phyloP scores from a whole-genome alignment of 37 sponge, comb jelly and placozoan species.

The Cliona cf. orientalis region DNA sequence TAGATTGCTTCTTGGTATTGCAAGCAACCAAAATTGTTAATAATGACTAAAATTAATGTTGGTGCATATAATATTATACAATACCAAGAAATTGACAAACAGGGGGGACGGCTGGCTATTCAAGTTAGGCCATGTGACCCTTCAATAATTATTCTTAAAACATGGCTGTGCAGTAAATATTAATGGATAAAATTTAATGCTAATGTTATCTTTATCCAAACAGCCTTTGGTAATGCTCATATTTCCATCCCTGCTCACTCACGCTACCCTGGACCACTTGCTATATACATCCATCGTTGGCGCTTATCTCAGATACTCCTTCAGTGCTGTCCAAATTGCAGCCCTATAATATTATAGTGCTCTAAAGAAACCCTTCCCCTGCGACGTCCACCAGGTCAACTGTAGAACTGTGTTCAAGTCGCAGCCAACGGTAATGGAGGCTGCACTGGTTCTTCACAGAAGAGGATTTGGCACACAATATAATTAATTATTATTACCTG shows the following conservation, averaged over 20 bases:
- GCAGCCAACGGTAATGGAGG: background rate
- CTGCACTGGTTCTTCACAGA: conserved; percentile 74
- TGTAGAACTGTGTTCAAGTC: conserved; percentile 20
- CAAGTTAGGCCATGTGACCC: background rate
- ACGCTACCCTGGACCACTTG: conserved; percentile 45
- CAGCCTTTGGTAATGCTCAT: conserved; percentile 25
- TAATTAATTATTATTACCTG: too few species aligned
- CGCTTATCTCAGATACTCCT: conserved; percentile 31
- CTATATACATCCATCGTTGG: conserved; percentile 58
- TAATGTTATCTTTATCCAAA: too few species aligned
- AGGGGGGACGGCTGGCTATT: too few species aligned
- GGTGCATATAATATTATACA: too few species aligned
- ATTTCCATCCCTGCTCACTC: conserved; percentile 76
- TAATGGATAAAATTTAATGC: too few species aligned
- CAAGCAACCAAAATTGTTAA: background rate
- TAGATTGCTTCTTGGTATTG: background rate
- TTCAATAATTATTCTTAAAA: too few species aligned
- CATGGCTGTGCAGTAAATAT: too few species aligned
- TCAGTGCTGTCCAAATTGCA: conserved; percentile 4
- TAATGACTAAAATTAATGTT: background rate
- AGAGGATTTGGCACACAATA: conserved; percentile 79
- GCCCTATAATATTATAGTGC: conserved; percentile 4
- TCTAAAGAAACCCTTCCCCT: conserved; percentile 40
- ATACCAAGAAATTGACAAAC: too few species aligned
- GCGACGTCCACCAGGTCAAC: conserved; percentile 63